Evolutionary conservation across 2,888 invertebrate genomes (phyloP), one percentile per base, ranked within the genome.

Genomic region (Ectobius pallidus): DNA sequence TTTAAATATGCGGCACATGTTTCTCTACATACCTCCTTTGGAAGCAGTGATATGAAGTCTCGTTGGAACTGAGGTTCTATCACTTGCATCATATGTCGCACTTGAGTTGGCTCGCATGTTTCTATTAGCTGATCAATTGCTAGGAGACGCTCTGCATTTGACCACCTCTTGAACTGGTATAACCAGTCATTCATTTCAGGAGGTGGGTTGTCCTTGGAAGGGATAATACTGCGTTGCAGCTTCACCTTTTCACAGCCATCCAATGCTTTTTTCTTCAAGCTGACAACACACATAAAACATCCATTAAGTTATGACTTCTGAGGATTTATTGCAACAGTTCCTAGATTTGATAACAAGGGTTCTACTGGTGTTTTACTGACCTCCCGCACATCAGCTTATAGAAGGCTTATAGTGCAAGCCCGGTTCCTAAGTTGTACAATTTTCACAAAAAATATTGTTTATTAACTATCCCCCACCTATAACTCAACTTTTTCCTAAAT

Each of bases 31-130:
- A 71, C 71, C 85, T 99, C 99, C 84, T 95, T 94, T 16, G 99
- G 99, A 81, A 99, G 86, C 74, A 97, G 85, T 2, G 97, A 97
- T 80, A 99, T 97, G 81, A 99, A 99, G 83, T 99, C 99, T 68
- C 97, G 88, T 83, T 99, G 98, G 85, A 99, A 98, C 80, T 97
- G 94, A 0, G 99, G 99, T 83, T 99, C 98, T 76, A 99, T 99
- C 25, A 97, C 92, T 83, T 95, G 93, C 95, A 98, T 97, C 93
- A 99, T 94, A 83, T 98, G 95, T 32, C 97, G 91, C 6, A 97
- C 96, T 84, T 98, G 96, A 63, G 94, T 93, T 0, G 96, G 93
- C 77, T 96, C 95, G 84, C 97, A 97, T 70, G 90, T 87, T 75
- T 90, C 92, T 75, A 98, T 96, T 76, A 99, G 86, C 77, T 94